Base-by-base conservation (phyloP, 2,113 vertebrate species). In the Melanotaenia duboulayi region DNA sequence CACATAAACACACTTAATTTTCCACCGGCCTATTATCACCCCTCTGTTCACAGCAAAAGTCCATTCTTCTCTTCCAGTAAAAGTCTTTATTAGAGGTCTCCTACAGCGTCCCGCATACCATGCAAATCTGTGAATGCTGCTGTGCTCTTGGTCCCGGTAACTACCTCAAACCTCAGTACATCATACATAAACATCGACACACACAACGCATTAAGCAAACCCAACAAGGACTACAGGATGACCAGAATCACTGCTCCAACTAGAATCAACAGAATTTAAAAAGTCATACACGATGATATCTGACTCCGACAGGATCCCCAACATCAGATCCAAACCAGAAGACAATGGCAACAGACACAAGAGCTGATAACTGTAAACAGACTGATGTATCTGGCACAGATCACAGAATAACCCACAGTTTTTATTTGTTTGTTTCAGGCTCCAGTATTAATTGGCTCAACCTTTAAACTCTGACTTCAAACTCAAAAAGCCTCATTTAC, bases 31-130 rank as follows among this genome's bases (percentile, higher is more conserved):
- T 52, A 64, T 73, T 80, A 79, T 81, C 66, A 37, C 46, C 72
- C 60, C 74, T 83, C 73, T 84, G 58, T 84, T 85, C 68, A 67
- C 69, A 8, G 44, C 63, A 52, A 67, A 80, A 67, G 56, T 81
- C 75, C 59, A 78, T 87, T 85, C 81, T 88, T 86, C 72, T 87
- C 57, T 60, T 78, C 46, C 76, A 66, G 78, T 78, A 51, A 64
- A 74, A 74, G 80, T 85, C 81, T 88, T 85, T 88, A 87, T 88
- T 86, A 86, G 76, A 80, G 61, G 82, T 78, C 78, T 83, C 90
- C 86, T 49, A 87, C 84, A 28, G 90, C 8, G 84, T 61, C 46
- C 14, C 12, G 59, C 82, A 64, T 82, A 70, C 79, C 85, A 87
- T 87, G 89, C 83, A 87, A 90, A 87, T 90, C 58, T 81, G 74